Conservation (phyloP, 2,888 invertebrate species). For the Pristionchus arcanus region DNA sequence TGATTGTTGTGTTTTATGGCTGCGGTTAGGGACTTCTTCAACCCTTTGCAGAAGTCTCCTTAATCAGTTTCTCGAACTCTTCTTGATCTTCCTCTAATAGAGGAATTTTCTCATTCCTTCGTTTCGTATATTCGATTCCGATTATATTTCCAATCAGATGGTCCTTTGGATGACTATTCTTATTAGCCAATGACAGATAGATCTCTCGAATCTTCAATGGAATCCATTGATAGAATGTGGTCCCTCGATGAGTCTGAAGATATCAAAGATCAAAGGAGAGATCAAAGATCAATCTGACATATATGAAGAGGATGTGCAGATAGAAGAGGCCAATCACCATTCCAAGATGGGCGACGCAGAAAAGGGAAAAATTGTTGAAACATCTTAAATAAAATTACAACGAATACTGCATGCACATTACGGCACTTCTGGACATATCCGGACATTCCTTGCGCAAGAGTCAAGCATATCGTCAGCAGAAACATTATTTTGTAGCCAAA, state of each 20-base stretch:
- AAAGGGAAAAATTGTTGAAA: not conserved
- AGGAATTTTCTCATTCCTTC: not conserved
- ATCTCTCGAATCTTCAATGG: not conserved
- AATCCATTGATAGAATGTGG: slow-evolving; percentile 7
- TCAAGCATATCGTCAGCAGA: not conserved
- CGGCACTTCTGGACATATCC: not conserved
- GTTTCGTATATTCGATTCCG: not conserved
- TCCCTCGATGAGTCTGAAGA: slow-evolving; percentile 8
- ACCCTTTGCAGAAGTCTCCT: not conserved
- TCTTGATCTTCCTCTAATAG: not conserved
- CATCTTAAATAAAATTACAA: not conserved
- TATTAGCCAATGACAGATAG: not conserved
- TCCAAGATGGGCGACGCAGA: not conserved
- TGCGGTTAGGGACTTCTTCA: not conserved
- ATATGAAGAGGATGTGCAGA: not conserved
- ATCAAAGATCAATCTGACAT: not conserved
- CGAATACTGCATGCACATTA: not conserved
- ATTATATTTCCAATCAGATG: not conserved
- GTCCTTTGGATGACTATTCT: not conserved
- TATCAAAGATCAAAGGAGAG: not conserved
- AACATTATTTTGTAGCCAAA: not conserved
- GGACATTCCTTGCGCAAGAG: not conserved
- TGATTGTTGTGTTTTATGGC: not conserved
- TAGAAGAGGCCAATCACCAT: not conserved
- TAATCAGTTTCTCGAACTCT: not conserved